Evolutionary conservation across 2,888 invertebrate species (phyloP).

Genomic region (Sesia bembeciformis): DNA sequence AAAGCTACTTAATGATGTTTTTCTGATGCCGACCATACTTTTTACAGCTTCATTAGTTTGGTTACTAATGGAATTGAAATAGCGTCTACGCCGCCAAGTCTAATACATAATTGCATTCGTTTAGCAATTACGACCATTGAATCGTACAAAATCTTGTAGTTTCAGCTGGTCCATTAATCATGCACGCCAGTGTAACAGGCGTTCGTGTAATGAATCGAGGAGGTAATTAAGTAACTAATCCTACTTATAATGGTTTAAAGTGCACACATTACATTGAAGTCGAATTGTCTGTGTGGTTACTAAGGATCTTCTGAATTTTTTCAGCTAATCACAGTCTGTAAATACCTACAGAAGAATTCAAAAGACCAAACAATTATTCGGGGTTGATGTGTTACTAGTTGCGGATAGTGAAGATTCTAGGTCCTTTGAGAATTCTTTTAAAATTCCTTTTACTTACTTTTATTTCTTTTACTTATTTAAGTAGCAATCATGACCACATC

Average conservation of each 20-base stretch:
- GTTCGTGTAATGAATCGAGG: slow-evolving; percentile 51
- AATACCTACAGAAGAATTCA: too few species aligned
- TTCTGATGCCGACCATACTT: not conserved
- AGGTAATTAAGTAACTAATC: slow-evolving; percentile 59
- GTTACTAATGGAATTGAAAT: not conserved
- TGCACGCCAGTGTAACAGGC: slow-evolving; percentile 33
- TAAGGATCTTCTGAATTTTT: too few species aligned
- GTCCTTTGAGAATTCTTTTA: too few species aligned
- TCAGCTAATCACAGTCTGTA: too few species aligned
- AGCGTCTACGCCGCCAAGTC: not conserved
- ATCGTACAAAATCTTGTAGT: slow-evolving; percentile 41
- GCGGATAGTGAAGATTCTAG: too few species aligned
- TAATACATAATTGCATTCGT: slow-evolving; percentile 26
- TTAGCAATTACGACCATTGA: slow-evolving; percentile 37
- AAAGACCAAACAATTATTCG: too few species aligned
- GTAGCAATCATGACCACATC: too few species aligned
- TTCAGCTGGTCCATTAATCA: slow-evolving; percentile 51
- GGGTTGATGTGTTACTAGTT: too few species aligned
- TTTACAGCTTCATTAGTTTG: not conserved
- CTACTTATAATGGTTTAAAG: slow-evolving; percentile 48
- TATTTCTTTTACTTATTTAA: too few species aligned
- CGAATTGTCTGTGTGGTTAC: slow-evolving; percentile 11
- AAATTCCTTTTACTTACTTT: too few species aligned
- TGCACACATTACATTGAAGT: slow-evolving; percentile 33
- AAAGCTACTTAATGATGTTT: not conserved